Base-by-base conservation (phyloP, 2,888 invertebrate species). In the Heliconius aoede region DNA sequence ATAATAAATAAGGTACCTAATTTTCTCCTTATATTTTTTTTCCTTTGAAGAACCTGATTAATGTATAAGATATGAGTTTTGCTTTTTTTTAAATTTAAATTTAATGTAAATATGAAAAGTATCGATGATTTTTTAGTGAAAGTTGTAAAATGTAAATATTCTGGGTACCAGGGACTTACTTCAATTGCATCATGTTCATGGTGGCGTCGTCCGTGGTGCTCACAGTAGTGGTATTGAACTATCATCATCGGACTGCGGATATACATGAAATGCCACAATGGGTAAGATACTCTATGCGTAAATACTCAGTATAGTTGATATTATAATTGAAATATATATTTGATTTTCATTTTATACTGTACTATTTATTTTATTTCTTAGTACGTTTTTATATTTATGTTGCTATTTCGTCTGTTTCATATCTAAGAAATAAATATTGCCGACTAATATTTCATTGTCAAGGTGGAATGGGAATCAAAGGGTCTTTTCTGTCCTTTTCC, bases 181-280 rank as follows among this genome's bases (percentile, higher is more conserved):
- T 99, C 97, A 99, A 99, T 95, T 99, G 99, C 96, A 99, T 99
- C 95, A 99, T 99, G 99, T 98, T 99, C 95, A 99, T 99, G 99
- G 99, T 99, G 95, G 99, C 99, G 79, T 98, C 99, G 81, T 99
- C 99, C 82, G 99, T 99, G 92, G 98, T 99, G 85, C 96, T 99
- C 87, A 99, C 99, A 74, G 99, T 99, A 84, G 97, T 99, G 85
- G 99, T 99, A 84, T 96, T 99, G 83, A 99, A 99, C 95, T 99
- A 98, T 94, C 99, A 99, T 94, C 99, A 99, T 94, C 96, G 99
- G 86, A 98, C 98, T 84, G 98, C 99, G 79, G 99, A 99, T 90
- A 99, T 98, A 89, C 98, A 99, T 94, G 97, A 97, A 91, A 99
- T 99, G 98, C 98, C 98, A 83, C 96, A 97, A 88, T 98, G 98